A percentile compares a stretch with the other conserved stretches of the same genome.
Evolutionary conservation across 2,888 invertebrate species (phyloP).

Genomic region (Lepidochitona cinerea): DNA sequence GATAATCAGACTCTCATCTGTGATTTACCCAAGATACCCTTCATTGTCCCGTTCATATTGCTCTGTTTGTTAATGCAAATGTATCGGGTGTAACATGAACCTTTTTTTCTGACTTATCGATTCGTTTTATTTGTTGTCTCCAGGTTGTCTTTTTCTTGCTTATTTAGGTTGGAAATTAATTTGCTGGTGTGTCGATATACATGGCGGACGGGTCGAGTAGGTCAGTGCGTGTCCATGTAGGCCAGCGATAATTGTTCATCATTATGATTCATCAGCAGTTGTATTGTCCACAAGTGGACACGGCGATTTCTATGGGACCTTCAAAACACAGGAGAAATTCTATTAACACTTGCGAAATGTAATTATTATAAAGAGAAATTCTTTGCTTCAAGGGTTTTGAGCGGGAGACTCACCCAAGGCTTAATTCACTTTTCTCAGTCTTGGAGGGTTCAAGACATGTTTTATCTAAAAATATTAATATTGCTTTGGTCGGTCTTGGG

Average conservation of each 20-base stretch:
- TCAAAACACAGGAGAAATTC: neutral
- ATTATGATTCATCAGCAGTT: slow-evolving; percentile 4
- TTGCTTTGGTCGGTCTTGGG: too few species aligned
- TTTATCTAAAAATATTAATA: too few species aligned
- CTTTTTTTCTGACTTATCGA: slow-evolving; percentile 6
- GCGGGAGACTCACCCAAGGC: neutral
- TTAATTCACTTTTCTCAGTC: too few species aligned
- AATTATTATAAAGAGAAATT: neutral
- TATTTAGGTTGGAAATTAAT: neutral
- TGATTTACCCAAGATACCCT: slow-evolving; percentile 5
- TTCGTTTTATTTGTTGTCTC: neutral
- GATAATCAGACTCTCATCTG: too few species aligned
- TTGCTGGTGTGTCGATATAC: neutral
- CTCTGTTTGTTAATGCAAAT: slow-evolving; percentile 8
- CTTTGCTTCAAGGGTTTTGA: neutral
- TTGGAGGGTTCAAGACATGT: too few species aligned
- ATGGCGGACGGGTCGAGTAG: neutral
- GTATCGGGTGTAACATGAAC: neutral
- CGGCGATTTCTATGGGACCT: neutral
- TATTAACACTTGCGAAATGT: neutral
- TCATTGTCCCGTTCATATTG: neutral
- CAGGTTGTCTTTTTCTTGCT: neutral
- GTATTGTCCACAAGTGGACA: neutral
- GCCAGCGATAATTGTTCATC: neutral
- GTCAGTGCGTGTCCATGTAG: neutral